Base-by-base conservation (phyloP, 2,888 invertebrate species). In the Pterostichus madidus region DNA sequence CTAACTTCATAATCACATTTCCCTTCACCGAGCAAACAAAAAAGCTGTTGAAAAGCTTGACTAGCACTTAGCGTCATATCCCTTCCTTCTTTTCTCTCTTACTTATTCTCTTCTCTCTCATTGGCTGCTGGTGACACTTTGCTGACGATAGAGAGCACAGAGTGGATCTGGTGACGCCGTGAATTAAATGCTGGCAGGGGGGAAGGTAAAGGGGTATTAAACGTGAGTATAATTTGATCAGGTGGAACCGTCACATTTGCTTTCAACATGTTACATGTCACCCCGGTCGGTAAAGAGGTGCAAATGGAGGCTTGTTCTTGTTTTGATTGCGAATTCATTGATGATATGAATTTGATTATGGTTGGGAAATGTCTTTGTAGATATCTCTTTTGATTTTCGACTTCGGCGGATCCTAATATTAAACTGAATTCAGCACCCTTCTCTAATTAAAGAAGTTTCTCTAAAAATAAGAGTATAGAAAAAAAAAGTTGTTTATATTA, bases 151-250 rank as follows among this genome's bases (percentile, higher is more conserved):
- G 39, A 39, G 39, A 5, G 39, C 39, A 8, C 7, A 39, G 39
- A 39, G 39, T 39, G 39, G 39, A 0, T 39, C 5, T 39, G 39
- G 8, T 8, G 5, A 39, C 39, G 39, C 5, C 24, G 56, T 24
- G 59, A 59, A 46, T 71, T 39, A 71, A 71, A 17, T 15, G 17
- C 17, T 5, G 11, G 0, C 1, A 13, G n/a, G 68, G 15, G 17
- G n/a, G n/a, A n/a, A n/a, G n/a, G 4, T 6, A 44, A 44, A 1
- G 2, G 17, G 44, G 17, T 39, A 24, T 39, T 71, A 17, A 71
- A 71, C 68, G 39, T n/a, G 17, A 71, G 68, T 17, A 71, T 71
- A 71, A 71, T 71, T 71, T 71, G 68, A 71, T 71, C 44, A 71
- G 68, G 44, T 71, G 39, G 39, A 39, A 71, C 44, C 11, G 15